phyloP scores from a whole-genome alignment of 1,140 invertebrate genomes.

The Himalopsyche phryganea region DNA sequence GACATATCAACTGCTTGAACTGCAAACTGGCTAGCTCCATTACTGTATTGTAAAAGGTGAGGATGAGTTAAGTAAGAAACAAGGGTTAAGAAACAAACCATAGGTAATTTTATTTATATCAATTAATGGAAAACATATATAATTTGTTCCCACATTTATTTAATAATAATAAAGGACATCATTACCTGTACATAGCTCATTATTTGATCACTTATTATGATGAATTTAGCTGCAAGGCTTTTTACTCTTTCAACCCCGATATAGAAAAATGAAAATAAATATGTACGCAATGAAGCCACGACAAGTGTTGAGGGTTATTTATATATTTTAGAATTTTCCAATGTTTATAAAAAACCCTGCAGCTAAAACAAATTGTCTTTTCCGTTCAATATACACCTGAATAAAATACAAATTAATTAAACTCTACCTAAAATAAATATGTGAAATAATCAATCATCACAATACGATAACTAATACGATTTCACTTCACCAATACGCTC shows the following conservation, averaged over 20 bases:
- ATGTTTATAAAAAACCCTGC: neutral
- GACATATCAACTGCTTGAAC: too few species aligned
- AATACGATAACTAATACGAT: too few species aligned
- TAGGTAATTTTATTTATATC: conserved; percentile 29
- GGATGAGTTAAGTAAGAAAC: neutral
- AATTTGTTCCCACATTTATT: conserved; percentile 34
- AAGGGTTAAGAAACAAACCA: conserved; percentile 22
- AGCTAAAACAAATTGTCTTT: conserved; percentile 1
- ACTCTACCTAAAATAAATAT: conserved; percentile 20
- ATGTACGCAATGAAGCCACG: conserved; percentile 12
- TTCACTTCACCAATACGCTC: neutral
- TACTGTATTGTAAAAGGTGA: too few species aligned
- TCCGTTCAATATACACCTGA: neutral
- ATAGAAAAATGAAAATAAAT: conserved; percentile 5
- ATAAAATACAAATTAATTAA: conserved; percentile 11
- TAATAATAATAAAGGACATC: conserved; percentile 22
- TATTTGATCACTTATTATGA: conserved; percentile 20
- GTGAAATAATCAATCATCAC: neutral
- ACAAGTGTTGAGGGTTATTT: neutral
- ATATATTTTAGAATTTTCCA: neutral
- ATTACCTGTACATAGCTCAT: conserved; percentile 30
- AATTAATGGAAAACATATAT: conserved; percentile 34
- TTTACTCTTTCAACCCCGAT: neutral
- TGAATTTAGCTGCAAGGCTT: too few species aligned
- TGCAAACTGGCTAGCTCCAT: too few species aligned